A percentile compares a stretch with the other conserved stretches of the same genome.
phyloP scores from a whole-genome alignment of 2,888 invertebrate genomes.

The Cabera pusaria region DNA sequence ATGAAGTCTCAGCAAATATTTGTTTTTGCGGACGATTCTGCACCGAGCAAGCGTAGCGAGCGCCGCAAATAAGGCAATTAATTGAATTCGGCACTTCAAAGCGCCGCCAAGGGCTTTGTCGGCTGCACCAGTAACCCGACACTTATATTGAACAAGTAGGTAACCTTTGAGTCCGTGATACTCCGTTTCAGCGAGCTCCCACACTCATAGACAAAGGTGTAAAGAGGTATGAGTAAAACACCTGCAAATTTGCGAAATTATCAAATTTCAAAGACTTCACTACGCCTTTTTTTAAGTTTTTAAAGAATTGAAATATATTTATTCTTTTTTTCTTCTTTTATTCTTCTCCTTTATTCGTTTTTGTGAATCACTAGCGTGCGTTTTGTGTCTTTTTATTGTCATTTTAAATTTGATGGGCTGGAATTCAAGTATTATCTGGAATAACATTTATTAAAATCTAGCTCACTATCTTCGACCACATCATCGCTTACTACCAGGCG shows the following conservation, averaged over 20 bases:
- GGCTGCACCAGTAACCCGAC: slow-evolving; percentile 62
- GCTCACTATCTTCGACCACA: too few species aligned
- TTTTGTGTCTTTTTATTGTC: too few species aligned
- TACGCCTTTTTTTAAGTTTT: background rate
- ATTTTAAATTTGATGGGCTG: too few species aligned
- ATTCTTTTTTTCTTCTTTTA: too few species aligned
- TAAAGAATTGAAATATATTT: too few species aligned
- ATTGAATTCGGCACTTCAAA: slow-evolving; percentile 82
- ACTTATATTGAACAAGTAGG: slow-evolving; percentile 58
- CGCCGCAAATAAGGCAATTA: slow-evolving; percentile 79
- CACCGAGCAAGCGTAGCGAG: slow-evolving; percentile 62
- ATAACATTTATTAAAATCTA: too few species aligned
- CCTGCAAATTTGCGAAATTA: slow-evolving; percentile 46
- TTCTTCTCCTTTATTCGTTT: background rate
- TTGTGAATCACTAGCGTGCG: too few species aligned
- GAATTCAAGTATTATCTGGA: too few species aligned
- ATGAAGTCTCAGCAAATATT: slow-evolving; percentile 77
- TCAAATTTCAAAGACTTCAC: slow-evolving; percentile 43
- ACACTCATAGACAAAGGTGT: slow-evolving; percentile 45
- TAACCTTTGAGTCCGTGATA: slow-evolving; percentile 43
- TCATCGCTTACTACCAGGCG: too few species aligned
- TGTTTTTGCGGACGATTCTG: slow-evolving; percentile 76
- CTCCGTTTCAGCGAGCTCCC: slow-evolving; percentile 49
- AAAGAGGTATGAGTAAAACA: slow-evolving; percentile 35
- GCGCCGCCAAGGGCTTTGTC: slow-evolving; percentile 72